These are phyloP conservation scores for Acrocephalus arundinaceus DNA, from an alignment of 2,113 vertebrate genomes.

Conservation along the genomic window DNA sequence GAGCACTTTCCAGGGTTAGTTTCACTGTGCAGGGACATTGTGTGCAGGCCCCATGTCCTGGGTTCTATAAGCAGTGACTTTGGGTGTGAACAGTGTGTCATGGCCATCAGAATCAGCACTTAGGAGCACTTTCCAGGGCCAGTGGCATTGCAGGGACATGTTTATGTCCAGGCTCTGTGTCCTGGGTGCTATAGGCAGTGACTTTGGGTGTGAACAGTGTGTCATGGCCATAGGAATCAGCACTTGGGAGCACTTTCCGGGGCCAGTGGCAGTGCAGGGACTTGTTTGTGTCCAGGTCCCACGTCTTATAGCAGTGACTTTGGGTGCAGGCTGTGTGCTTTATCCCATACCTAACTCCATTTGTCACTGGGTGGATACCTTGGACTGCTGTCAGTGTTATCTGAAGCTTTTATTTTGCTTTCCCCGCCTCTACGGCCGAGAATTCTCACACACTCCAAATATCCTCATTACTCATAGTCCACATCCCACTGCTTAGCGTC, in stretches of 20 bases:
- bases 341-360: background rate
- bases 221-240: background rate
- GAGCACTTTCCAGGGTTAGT: accelerated
- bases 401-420: conserved; percentile 30
- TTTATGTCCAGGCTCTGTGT: background rate
- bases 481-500: background rate
- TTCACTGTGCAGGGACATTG: accelerated
- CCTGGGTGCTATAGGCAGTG: background rate
- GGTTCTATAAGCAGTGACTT: background rate
- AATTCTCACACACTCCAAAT: background rate
- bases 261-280: background rate
- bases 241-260: background rate
- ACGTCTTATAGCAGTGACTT: background rate
- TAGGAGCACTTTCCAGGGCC: background rate
- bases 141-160: background rate
- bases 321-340: background rate
- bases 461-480: background rate
- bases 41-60: no score
- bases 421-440: accelerated
- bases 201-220: background rate
- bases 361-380: conserved; percentile 18
- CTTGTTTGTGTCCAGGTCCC: background rate
- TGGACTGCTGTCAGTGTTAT: background rate
- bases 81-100: background rate
- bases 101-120: accelerated